Evolutionary conservation across 1,140 invertebrate genomes (phyloP), one percentile per base, ranked within the genome.

Genomic region (Stenopsyche tienmushanensis): DNA sequence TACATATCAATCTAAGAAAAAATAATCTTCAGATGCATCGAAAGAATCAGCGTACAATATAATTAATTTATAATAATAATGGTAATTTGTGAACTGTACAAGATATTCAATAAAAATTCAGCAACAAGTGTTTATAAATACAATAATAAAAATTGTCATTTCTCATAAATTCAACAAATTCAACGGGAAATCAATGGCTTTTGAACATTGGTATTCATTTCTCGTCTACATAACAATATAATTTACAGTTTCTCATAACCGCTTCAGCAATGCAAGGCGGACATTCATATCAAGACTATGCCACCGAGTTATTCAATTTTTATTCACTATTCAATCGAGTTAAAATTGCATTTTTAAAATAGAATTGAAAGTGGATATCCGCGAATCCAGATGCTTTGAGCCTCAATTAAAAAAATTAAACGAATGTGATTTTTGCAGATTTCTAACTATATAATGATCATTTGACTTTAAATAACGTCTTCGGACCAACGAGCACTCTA

Each of bases 41-140:
- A 45, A 41, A 39, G 24, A 55, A 41, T 57, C 21, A 42, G 54
- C 15, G 42, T 41, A 23, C 17, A 21, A 21, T 49, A 53, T 25
- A 53, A 53, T 53, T 17, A 53, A 23, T n/a, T 49, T 54, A 17
- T 21, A 21, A 55, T 7, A 26, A 53, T 29, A 50, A 20, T 55
- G 55, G 64, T 50, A 53, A 66, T 66, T 58, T 66, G 64, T 54
- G 34, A 54, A 55, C 55, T 49, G 53, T 65, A 65, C 64, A 63
- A 67, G 44, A 52, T 13, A 25, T 63, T 42, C 41, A 44, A 60
- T 60, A 69, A 69, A 50, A 59, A 50, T 57, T 62, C 60, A 64
- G 62, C 62, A 67, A 67, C 66, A 67, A 53, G 26, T 39, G 53
- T 29, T 54, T 42, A 57, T 42, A 57, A 41, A 60, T 60, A 57